These are phyloP conservation scores for Armadillidium nasatum DNA, from an alignment of 1,140 invertebrate genomes.

Conservation along the genomic window DNA sequence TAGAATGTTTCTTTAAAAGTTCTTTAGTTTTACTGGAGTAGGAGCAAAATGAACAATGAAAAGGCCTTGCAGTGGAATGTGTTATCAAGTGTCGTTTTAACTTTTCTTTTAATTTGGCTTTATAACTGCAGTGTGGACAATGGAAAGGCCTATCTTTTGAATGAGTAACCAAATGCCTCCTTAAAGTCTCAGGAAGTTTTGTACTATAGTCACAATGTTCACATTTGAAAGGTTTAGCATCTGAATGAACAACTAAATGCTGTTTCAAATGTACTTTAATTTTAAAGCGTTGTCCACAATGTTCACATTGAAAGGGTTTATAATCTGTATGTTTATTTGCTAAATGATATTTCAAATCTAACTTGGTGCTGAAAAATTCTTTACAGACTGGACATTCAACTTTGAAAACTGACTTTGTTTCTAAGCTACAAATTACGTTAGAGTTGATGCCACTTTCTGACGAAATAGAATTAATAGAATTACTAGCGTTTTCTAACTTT, in stretches of 20 bases:
- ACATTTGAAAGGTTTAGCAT: neutral
- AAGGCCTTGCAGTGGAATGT: neutral
- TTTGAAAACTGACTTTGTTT: no score
- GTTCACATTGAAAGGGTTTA: conserved; percentile 8
- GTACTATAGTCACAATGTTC: neutral
- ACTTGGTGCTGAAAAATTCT: conserved; percentile 7
- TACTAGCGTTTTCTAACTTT: no score
- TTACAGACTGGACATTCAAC: conserved; percentile 10
- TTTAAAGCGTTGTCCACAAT: conserved; percentile 3
- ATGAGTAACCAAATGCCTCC: neutral
- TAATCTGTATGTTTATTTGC: conserved; percentile 7
- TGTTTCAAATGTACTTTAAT: neutral
- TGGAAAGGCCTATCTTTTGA: neutral
- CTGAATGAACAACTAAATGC: neutral
- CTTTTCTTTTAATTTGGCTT: neutral
- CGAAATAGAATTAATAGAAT: no score
- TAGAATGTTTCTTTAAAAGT: neutral
- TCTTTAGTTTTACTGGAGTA: neutral
- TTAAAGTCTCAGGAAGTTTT: neutral
- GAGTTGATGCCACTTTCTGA: no score
- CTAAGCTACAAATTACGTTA: no score
- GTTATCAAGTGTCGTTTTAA: neutral
- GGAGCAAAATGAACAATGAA: neutral
- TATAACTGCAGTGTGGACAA: neutral
- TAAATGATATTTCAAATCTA: conserved; percentile 4